Evolutionary conservation across 2,888 invertebrate species (phyloP).

Genomic region (Parnassius apollo): DNA sequence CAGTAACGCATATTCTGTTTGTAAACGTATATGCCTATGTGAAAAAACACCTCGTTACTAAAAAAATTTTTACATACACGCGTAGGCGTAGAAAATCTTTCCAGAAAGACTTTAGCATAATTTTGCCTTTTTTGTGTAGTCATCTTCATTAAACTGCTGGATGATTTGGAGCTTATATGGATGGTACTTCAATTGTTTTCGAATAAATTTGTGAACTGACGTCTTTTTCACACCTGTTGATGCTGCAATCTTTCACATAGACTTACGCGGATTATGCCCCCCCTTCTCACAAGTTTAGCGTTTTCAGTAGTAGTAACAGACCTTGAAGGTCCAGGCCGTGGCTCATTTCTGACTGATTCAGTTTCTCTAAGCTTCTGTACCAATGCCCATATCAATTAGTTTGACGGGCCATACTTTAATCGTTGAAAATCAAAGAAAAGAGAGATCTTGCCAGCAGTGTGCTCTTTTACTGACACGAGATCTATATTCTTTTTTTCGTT

Average conservation of each 20-base stretch:
- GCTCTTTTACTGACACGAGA: no score
- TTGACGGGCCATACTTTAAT: no score
- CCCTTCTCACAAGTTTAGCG: slow-evolving; percentile 22
- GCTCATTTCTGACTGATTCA: no score
- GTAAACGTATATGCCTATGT: slow-evolving; percentile 21
- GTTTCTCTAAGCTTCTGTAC: no score
- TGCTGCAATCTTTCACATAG: slow-evolving; percentile 26
- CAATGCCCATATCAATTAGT: no score
- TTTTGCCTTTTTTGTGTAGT: slow-evolving; percentile 17
- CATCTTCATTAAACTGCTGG: slow-evolving; percentile 27
- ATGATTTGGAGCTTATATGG: slow-evolving; percentile 29
- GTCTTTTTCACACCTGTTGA: slow-evolving; percentile 24
- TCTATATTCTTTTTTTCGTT: no score
- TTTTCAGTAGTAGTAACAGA: slow-evolving; percentile 8
- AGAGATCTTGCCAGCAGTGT: no score
- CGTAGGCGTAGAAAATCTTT: slow-evolving; percentile 18
- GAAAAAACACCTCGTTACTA: slow-evolving; percentile 29
- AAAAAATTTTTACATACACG: slow-evolving; percentile 17
- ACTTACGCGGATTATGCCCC: slow-evolving; percentile 21
- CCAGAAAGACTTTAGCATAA: slow-evolving; percentile 20
- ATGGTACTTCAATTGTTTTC: slow-evolving; percentile 25
- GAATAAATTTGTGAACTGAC: slow-evolving; percentile 26
- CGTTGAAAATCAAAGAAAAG: no score
- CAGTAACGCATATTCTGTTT: slow-evolving; percentile 28
- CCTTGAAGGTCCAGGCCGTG: no score